Evolutionary conservation across 2,797 vertebrate species (phyloP).

Genomic region (Microchirus variegatus): DNA sequence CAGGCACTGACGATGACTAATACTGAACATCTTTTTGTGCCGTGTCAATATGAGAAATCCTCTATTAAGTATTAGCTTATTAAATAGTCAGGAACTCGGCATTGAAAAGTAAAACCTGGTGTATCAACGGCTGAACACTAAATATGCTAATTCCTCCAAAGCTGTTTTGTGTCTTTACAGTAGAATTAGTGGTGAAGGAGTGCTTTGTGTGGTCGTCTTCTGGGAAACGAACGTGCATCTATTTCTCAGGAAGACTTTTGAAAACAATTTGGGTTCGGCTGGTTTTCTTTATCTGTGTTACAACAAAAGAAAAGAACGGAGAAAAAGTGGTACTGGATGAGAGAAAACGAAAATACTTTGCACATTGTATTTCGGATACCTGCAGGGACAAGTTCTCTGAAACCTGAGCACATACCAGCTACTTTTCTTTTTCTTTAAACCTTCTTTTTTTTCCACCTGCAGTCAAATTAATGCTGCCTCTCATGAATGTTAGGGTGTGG

Average conservation of each 20-base stretch:
- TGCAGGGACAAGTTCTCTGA: constrained; percentile 64
- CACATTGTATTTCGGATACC: too few relatives aligned
- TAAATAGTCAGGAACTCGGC: constrained; percentile 11
- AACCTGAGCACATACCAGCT: constrained; percentile 59
- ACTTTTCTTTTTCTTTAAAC: constrained; percentile 6
- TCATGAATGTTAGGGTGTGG: constrained; percentile 60
- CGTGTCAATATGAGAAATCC: constrained; percentile 16
- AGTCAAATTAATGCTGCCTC: constrained; percentile 48
- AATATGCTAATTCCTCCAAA: constrained; percentile 15
- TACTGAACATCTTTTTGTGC: not conserved
- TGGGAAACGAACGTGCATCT: constrained; percentile 40
- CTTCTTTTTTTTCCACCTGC: constrained; percentile 34
- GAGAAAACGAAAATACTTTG: too few relatives aligned
- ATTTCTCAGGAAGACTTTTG: constrained; percentile 50
- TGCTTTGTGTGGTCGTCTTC: constrained; percentile 31
- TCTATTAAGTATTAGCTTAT: constrained; percentile 31
- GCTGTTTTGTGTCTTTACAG: constrained; percentile 24
- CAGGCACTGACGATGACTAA: constrained; percentile 30
- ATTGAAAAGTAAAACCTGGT: constrained; percentile 26
- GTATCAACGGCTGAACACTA: constrained; percentile 13
- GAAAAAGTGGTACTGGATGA: constrained; percentile 7
- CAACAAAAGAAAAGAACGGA: constrained; percentile 15
- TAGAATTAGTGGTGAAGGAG: constrained; percentile 23
- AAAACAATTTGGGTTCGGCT: not conserved
- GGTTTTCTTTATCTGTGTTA: constrained; percentile 11